Conservation (phyloP, 2,113 vertebrate genomes). For the Hiodon tergisus region DNA sequence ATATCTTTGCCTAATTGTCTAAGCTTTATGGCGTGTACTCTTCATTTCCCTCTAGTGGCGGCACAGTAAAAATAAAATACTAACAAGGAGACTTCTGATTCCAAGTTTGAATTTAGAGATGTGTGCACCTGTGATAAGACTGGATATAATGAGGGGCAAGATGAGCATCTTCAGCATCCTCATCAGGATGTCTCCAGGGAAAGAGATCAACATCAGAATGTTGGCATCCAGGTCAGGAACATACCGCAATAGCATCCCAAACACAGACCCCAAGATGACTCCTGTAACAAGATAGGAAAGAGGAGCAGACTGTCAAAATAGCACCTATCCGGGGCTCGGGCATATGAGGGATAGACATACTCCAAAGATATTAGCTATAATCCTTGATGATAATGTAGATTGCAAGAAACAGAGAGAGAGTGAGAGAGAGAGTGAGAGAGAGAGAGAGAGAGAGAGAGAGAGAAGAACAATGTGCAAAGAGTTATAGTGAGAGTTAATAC, state of each 20-base stretch:
- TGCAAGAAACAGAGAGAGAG: neutral
- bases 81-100: neutral
- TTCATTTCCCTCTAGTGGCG: too few species aligned
- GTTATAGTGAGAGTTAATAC: neutral
- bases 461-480: neutral
- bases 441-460: neutral
- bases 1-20: too few species aligned
- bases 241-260: constrained; percentile 66
- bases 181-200: constrained; percentile 77
- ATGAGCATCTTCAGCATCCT: constrained; percentile 81
- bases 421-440: constrained; percentile 7
- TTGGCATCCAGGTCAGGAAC: constrained; percentile 50
- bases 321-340: constrained; percentile 14
- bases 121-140: constrained; percentile 70
- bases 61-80: too few species aligned
- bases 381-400: neutral
- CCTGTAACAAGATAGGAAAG: constrained; percentile 44
- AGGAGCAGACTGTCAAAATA: neutral
- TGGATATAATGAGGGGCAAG: constrained; percentile 76
- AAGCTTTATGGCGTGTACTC: too few species aligned
- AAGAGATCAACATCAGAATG: constrained; percentile 64
- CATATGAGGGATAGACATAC: too few species aligned
- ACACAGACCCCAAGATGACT: constrained; percentile 62
- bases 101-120: neutral
- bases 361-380: too few species aligned